Conservation (phyloP, 1,140 invertebrate genomes). For the Leptinotarsa defecta region DNA sequence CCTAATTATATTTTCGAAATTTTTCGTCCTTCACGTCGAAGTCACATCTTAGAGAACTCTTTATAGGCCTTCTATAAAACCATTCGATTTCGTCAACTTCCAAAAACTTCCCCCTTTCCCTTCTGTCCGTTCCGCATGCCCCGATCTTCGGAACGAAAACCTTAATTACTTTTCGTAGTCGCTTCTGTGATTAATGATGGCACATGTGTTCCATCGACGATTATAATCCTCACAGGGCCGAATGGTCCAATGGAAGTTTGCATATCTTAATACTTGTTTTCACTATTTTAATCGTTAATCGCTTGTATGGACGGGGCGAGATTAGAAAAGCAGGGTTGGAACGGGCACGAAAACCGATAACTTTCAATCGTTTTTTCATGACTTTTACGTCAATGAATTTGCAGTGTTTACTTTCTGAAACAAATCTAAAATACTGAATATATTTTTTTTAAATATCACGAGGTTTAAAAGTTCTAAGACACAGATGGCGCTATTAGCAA, state of each 20-base stretch:
- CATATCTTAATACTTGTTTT: constrained; percentile 26
- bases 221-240: constrained; percentile 8
- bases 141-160: neutral
- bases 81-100: neutral
- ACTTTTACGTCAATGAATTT: too few relatives aligned
- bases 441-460: too few relatives aligned
- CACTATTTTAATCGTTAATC: constrained; percentile 24
- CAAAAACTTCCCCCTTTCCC: neutral
- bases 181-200: constrained; percentile 18
- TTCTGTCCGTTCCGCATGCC: neutral
- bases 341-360: neutral
- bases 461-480: too few relatives aligned
- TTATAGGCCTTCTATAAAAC: too few relatives aligned
- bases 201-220: constrained; percentile 17
- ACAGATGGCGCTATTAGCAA: too few relatives aligned
- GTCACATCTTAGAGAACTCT: too few relatives aligned
- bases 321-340: neutral
- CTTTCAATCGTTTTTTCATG: too few relatives aligned
- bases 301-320: neutral
- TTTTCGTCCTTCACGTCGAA: too few relatives aligned
- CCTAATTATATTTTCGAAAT: too few relatives aligned
- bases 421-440: too few relatives aligned
- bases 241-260: neutral
- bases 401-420: too few relatives aligned
- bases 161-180: constrained; percentile 19